A percentile compares a stretch with the other conserved stretches of the same genome.
Conservation (phyloP, 2,888 invertebrate genomes). For the Adelphocoris suturalis region DNA sequence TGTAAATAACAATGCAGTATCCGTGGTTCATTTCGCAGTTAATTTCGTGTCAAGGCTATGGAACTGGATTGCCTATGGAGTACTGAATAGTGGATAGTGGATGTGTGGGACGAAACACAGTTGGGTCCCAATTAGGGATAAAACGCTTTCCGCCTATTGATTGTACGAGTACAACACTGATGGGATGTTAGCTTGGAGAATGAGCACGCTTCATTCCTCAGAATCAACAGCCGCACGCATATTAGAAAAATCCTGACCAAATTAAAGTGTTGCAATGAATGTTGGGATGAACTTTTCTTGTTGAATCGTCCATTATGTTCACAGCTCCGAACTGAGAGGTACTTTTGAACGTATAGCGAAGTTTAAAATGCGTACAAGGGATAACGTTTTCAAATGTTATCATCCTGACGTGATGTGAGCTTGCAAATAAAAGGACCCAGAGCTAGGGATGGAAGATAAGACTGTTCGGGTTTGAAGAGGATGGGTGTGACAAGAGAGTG, state of each 20-base stretch:
- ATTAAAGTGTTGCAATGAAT: background rate
- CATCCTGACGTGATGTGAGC: constrained; percentile 15
- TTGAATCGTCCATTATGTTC: background rate
- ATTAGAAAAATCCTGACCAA: too few relatives aligned
- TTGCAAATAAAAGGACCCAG: constrained; percentile 40
- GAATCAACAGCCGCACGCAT: too few relatives aligned
- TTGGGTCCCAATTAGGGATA: too few relatives aligned
- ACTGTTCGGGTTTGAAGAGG: background rate
- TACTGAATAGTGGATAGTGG: too few relatives aligned
- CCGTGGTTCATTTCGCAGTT: too few relatives aligned
- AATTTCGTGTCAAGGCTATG: too few relatives aligned
- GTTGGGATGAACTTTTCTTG: background rate
- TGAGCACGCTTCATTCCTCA: too few relatives aligned
- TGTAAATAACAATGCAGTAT: too few relatives aligned
- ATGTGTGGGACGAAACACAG: too few relatives aligned
- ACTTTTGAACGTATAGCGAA: constrained; percentile 5
- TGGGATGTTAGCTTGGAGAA: too few relatives aligned
- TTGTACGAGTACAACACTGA: background rate
- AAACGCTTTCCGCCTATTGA: too few relatives aligned
- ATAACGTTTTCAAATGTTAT: constrained; percentile 34
- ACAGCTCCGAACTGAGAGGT: background rate
- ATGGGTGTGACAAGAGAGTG: constrained; percentile 24
- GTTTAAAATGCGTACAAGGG: background rate
- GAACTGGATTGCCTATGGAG: too few relatives aligned
- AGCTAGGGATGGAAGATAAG: constrained; percentile 36